Base-by-base conservation (phyloP, 2,888 invertebrate species). In the Tricholauxania praeusta region DNA sequence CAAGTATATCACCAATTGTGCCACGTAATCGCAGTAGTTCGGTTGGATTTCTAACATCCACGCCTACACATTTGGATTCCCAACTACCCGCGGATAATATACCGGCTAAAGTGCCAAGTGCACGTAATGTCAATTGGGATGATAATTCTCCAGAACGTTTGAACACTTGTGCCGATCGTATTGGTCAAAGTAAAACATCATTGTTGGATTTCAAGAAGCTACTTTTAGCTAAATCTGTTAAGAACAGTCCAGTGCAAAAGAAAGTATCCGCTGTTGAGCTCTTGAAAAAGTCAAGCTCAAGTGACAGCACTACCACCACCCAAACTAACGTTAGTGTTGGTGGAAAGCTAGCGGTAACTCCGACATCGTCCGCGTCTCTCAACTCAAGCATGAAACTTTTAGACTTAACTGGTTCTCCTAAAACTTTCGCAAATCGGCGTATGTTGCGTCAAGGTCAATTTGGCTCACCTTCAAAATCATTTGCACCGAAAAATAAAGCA, bases 201-300 rank as follows among this genome's bases (percentile, higher is more conserved):
- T 89, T 95, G 75, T 89, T 94, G 82, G 95, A 96, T 87, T 96
- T 96, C 84, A 96, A 96, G 84, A 92, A 92, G 81, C 88, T 95
- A 15, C 88, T 95, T 32, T 88, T 95, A 51, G 93, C 94, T 80
- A 94, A 94, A 80, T 93, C 93, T 79, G 91, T 91, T 1, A 93
- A 92, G 83, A 89, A 89, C 17, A 88, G 90, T 73, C 88, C 88
- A 55, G 88, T 90, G 48, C 89, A 90, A 81, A 88, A 84, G 62
- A 91, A 91, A 75, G 88, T 92, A 0, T 94, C 94, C 10, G 95
- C 94, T 8, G 94, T 95, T 1, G 95, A 95, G 85, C 92, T 94
- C 83, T 84, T 95, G 62, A 94, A 93, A 86, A 86, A 93, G 62
- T n/a, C 71, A 75, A 74, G 47, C 15, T 12, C 67, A 19, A 28